These are phyloP conservation scores for Chymomyza costata DNA, from an alignment of 1,140 invertebrate genomes.

Conservation along the genomic window DNA sequence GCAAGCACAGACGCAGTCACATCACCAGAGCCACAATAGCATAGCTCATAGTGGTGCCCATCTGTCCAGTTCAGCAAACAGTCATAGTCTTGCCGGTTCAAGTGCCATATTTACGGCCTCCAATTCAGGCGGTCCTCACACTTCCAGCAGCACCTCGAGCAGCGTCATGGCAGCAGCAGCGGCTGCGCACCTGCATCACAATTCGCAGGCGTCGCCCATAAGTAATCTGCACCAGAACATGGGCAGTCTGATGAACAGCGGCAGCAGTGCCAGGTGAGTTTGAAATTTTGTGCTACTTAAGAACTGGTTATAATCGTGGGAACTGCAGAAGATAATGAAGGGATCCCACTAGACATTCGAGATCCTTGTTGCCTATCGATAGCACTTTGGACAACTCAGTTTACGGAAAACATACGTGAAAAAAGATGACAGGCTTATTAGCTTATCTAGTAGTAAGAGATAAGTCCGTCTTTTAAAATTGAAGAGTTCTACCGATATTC, in stretches of 20 bases:
- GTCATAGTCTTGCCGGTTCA: conserved; percentile 19
- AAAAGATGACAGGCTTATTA: too few relatives aligned
- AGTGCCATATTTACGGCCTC: conserved; percentile 16
- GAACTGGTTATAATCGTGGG: too few relatives aligned
- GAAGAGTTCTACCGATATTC: too few relatives aligned
- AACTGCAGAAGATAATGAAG: too few relatives aligned
- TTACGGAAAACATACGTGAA: too few relatives aligned
- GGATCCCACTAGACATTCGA: too few relatives aligned
- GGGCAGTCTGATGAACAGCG: conserved; percentile 74
- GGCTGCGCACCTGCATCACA: conserved; percentile 69
- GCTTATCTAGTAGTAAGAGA: too few relatives aligned
- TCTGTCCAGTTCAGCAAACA: conserved; percentile 17
- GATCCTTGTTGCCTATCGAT: too few relatives aligned
- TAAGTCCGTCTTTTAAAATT: too few relatives aligned
- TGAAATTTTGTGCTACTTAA: too few relatives aligned
- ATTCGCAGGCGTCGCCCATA: conserved; percentile 68
- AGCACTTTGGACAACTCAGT: too few relatives aligned
- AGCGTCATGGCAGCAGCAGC: conserved; percentile 70
- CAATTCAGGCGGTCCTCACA: conserved; percentile 20
- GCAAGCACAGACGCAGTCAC: conserved; percentile 32
- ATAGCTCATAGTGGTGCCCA: conserved; percentile 38
- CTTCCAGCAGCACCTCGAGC: conserved; percentile 45
- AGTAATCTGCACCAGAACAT: conserved; percentile 74
- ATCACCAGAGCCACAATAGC: conserved; percentile 56
- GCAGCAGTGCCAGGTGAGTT: conserved; percentile 68